Evolutionary conservation across 2,888 invertebrate species (phyloP), one percentile per base, ranked within the genome.

Genomic region (Autographa pulchrina): DNA sequence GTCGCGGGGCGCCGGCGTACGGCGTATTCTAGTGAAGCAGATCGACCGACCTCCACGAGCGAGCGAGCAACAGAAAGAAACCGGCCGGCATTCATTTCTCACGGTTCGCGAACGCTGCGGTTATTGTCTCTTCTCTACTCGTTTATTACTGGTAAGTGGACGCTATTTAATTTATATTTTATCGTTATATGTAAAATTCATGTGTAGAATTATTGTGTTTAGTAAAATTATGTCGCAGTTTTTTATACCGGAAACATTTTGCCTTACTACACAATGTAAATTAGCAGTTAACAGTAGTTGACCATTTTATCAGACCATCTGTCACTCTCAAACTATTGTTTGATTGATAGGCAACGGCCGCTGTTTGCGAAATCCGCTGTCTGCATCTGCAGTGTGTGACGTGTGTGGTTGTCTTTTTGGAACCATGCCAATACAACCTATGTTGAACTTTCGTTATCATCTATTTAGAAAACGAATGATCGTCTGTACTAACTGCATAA

Each of bases 31-130:
- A 92, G 91, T 94, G 92, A 92, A 93, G 92, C 92, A 90, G 87
- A 94, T 92, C 93, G 92, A 92, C 92, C 89, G 86, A 89, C 88
- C 88, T 86, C 88, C 87, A 89, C 90, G 86, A 89, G 88, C 88
- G 90, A 90, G 85, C 91, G 88, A 87, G 87, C 89, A 88, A 89
- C 91, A 92, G 89, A 90, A 88, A 84, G 89, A 88, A 89, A 92
- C 93, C 92, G 92, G 92, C 92, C 93, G 93, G 93, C 92, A 90
- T 92, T 91, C 92, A 90, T 92, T 93, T 94, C 92, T 91, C 92
- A 92, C 92, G 92, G 90, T 91, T 91, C 90, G 91, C 88, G 84
- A 91, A 87, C 87, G 88, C 90, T 90, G 90, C 86, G 85, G 86
- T 89, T 90, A 88, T 86, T 87, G 81, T 89, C 84, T 83, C 84